Percentiles rank a stretch among this genome's conserved stretches.
These are phyloP conservation scores for Atractosteus spatula DNA, from an alignment of 2,113 vertebrate genomes.

Conservation along the genomic window DNA sequence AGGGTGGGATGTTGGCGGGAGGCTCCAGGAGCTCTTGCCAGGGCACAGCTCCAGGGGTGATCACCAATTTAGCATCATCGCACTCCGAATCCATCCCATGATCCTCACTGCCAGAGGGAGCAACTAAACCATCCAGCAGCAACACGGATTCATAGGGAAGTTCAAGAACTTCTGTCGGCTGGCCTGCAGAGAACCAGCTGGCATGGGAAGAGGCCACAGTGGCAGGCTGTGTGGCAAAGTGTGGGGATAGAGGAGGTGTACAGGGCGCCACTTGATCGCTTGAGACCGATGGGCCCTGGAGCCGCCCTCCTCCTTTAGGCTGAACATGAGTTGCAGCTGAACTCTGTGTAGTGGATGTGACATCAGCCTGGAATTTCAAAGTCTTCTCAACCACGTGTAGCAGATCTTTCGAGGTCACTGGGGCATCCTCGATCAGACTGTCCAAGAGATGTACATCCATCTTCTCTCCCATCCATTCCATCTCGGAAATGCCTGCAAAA, in stretches of 20 bases:
- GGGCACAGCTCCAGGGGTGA: background rate
- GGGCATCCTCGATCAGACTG: slow-evolving; percentile 74
- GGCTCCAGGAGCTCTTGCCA: background rate
- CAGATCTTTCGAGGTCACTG: slow-evolving; percentile 76
- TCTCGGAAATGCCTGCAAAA: slow-evolving; percentile 58
- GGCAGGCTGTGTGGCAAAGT: slow-evolving; percentile 22
- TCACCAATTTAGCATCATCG: background rate
- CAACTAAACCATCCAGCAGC: no score
- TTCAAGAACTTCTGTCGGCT: no score
- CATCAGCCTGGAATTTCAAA: slow-evolving; percentile 41
- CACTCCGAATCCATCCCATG: no score
- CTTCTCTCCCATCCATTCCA: slow-evolving; percentile 94
- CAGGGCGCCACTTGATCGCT: slow-evolving; percentile 4
- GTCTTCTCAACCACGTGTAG: slow-evolving; percentile 72
- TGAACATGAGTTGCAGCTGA: background rate
- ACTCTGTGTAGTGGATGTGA: background rate
- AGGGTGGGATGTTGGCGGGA: background rate
- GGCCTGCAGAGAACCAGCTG: background rate
- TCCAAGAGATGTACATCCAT: slow-evolving; percentile 88
- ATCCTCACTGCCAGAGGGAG: no score
- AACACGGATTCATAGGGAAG: no score
- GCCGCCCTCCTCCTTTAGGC: slow-evolving; percentile 36
- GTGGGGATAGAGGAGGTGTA: slow-evolving; percentile 41
- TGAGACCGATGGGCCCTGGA: slow-evolving; percentile 54
- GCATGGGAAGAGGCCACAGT: slow-evolving; percentile 3